Base-by-base conservation (phyloP, 2,888 invertebrate genomes). In the Eumerus sabulonum region DNA sequence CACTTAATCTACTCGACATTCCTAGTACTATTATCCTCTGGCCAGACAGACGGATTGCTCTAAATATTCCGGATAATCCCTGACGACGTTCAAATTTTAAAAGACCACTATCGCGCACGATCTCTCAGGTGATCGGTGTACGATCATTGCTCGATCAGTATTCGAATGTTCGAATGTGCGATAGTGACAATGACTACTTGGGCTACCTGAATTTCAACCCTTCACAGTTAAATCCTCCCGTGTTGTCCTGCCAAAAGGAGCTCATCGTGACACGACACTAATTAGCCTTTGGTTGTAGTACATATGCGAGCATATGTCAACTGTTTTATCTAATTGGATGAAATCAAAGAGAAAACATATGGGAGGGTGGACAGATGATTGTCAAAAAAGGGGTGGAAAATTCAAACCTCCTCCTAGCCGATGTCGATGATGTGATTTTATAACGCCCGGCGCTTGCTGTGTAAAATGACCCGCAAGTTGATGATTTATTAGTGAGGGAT, bases 261-360 rank as follows among this genome's bases (percentile, higher is more conserved):
- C n/a, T 40, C 45, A 36, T 11, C 35, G 19, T 1, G 45, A 38
- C 50, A 67, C 36, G 63, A 62, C 47, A 67, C 63, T 79, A 27
- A 27, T 27, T 27, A 27, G 27, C 27, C 27, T 50, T 66, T 17
- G 40, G 45, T 40, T 12, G 3, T 9, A 12, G 14, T 9, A 40
- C 47, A 36, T 38, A 77, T 74, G 68, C 64, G 74, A 70, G 68
- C 79, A 79, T 79, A 79, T 79, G 79, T 79, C 79, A 74, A 68
- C 64, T 74, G 54, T 74, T 79, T 79, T 70, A 56, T 74, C 79
- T 79, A 79, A 79, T 79, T 79, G 79, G 79, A 79, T 79, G 74
- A 74, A 79, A 79, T 79, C 64, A 79, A 68, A 79, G 74, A 68
- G 70, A 70, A 79, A 73, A 79, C 79, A 79, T 66, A 74, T 74